A percentile compares a stretch with the other conserved stretches of the same genome.
Evolutionary conservation across 2,888 invertebrate species (phyloP).

Genomic region (Lasioglossum villosulum): DNA sequence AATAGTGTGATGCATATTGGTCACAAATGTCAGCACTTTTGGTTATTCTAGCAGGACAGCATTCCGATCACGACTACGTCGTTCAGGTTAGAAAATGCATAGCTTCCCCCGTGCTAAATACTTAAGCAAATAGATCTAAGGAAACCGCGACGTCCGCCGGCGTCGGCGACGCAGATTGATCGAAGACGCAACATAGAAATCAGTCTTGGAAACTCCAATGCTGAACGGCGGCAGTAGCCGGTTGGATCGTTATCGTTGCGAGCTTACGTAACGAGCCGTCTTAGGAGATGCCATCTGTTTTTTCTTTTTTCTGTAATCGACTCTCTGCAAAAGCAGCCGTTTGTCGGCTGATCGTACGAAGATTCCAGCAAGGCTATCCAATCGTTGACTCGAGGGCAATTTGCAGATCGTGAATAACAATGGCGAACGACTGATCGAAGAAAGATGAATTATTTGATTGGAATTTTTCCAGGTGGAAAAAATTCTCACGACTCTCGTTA

Average conservation of each 20-base stretch:
- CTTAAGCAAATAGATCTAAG: not conserved
- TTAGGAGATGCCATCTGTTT: conserved; percentile 13
- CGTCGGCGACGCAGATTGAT: not conserved
- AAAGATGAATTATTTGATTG: not conserved
- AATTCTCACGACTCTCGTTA: too few species aligned
- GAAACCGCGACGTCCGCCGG: not conserved
- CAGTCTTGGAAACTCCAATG: conserved; percentile 3
- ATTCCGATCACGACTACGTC: not conserved
- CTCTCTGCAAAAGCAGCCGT: not conserved
- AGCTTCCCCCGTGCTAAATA: not conserved
- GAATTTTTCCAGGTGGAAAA: not conserved
- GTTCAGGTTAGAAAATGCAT: not conserved
- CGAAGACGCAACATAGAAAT: not conserved
- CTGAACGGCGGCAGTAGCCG: not conserved
- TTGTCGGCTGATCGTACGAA: not conserved
- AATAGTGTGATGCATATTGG: too few species aligned
- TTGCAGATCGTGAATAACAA: not conserved
- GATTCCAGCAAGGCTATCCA: not conserved
- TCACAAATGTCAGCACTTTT: too few species aligned
- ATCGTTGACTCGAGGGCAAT: not conserved
- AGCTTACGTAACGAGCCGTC: conserved; percentile 9
- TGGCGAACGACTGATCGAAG: not conserved
- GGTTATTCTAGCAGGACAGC: not conserved
- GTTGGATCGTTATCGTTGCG: not conserved
- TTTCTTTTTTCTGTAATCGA: not conserved